Percentiles rank a stretch among this genome's conserved stretches.
phyloP scores from a whole-genome alignment of 2,888 invertebrate species.

The Cerceris rybyensis region DNA sequence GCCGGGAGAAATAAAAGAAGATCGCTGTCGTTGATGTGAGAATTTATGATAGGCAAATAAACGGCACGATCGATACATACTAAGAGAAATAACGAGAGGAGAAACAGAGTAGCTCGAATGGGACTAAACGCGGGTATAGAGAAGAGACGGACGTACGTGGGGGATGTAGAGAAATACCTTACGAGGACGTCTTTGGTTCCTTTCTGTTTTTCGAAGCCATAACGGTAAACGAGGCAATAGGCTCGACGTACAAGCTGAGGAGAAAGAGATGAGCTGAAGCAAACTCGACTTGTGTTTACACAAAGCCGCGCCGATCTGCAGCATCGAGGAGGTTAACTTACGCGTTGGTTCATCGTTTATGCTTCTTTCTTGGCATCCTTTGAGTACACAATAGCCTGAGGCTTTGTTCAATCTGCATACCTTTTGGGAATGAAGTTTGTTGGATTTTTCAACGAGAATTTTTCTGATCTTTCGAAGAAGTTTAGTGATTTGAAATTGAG shows the following conservation, averaged over 20 bases:
- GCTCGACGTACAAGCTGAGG: conserved; percentile 3
- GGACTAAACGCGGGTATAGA: too few species aligned
- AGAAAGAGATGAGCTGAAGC: background rate
- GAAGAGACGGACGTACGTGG: too few species aligned
- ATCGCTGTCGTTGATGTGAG: background rate
- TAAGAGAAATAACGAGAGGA: background rate
- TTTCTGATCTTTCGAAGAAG: too few species aligned
- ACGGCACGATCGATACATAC: background rate
- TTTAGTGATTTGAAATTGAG: too few species aligned
- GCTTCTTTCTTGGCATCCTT: background rate
- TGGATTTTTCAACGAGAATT: too few species aligned
- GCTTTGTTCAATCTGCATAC: too few species aligned
- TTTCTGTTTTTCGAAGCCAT: conserved; percentile 17
- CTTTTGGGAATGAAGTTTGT: too few species aligned
- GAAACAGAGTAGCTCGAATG: background rate
- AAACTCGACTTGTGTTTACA: conserved; percentile 4
- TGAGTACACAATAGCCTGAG: background rate
- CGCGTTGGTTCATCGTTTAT: background rate
- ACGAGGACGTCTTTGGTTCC: background rate
- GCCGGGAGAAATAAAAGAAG: background rate
- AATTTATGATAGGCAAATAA: conserved; percentile 21
- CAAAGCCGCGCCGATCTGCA: background rate
- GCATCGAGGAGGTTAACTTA: conserved; percentile 2
- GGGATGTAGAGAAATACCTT: background rate
- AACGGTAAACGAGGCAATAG: conserved; percentile 12